Evolutionary conservation across 1,140 invertebrate genomes (phyloP).

Genomic region (Bursaphelenchus mucronatus): DNA sequence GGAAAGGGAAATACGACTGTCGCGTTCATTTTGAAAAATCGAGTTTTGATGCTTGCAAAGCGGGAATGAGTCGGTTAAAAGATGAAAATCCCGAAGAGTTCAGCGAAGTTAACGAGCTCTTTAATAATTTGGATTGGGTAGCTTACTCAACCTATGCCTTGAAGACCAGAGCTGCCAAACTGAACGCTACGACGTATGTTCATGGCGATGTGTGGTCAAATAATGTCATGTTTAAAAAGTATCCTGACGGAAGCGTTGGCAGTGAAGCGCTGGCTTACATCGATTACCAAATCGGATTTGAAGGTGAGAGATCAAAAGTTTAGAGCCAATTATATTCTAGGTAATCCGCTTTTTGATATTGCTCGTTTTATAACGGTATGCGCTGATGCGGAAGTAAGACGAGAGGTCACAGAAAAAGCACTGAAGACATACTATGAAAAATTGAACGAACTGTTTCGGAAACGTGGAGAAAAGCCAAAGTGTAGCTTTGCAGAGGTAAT

Average conservation of each 20-base stretch:
- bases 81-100: too few relatives aligned
- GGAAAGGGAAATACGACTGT: too few relatives aligned
- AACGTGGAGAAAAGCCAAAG: neutral
- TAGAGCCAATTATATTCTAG: neutral
- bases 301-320: neutral
- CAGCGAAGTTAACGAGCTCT: too few relatives aligned
- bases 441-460: neutral
- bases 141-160: neutral
- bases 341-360: constrained; percentile 14
- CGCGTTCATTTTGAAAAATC: too few relatives aligned
- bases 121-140: too few relatives aligned
- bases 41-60: too few relatives aligned
- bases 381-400: neutral
- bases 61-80: too few relatives aligned
- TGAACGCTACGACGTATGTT: neutral
- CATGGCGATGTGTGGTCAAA: constrained; percentile 13
- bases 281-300: constrained; percentile 11
- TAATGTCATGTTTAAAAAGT: constrained; percentile 5
- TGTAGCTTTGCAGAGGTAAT: too few relatives aligned
- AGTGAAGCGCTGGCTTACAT: neutral
- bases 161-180: neutral
- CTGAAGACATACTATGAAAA: neutral
- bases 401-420: neutral
- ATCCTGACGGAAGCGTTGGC: neutral
- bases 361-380: neutral